Conservation (phyloP, 2,797 vertebrate species). For the Spea hammondii region DNA sequence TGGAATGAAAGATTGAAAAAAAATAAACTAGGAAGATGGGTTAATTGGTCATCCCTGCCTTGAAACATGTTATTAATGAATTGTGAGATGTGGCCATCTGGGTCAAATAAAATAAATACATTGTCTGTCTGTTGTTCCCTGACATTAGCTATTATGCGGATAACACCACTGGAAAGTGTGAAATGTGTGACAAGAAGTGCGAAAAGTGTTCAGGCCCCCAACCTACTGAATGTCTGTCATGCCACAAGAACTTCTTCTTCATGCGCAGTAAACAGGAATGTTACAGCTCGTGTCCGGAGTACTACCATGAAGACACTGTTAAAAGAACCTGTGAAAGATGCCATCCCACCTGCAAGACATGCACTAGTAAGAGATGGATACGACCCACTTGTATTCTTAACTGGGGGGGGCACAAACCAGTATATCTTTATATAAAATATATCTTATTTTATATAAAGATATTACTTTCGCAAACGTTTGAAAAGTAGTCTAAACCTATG, state of each 20-base stretch:
- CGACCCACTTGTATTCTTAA: background rate
- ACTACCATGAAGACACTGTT: conserved; percentile 67
- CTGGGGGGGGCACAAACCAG: too few relatives aligned
- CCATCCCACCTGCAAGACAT: conserved; percentile 79
- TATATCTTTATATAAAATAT: too few relatives aligned
- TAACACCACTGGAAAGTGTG: conserved; percentile 67
- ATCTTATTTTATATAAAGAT: too few relatives aligned
- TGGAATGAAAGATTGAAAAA: too few relatives aligned
- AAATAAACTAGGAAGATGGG: too few relatives aligned
- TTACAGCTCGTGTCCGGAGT: conserved; percentile 73
- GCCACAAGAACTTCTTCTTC: conserved; percentile 72
- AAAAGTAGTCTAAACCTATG: too few relatives aligned
- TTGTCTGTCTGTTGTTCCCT: background rate
- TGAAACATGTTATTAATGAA: too few relatives aligned
- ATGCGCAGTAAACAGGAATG: conserved; percentile 74
- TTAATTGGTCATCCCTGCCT: too few relatives aligned
- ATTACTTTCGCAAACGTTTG: too few relatives aligned
- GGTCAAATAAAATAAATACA: too few relatives aligned
- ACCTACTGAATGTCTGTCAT: conserved; percentile 76
- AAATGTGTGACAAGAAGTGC: conserved; percentile 81
- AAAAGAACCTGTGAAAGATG: conserved; percentile 78
- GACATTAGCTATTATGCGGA: conserved; percentile 67
- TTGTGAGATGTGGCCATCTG: too few relatives aligned
- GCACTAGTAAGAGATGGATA: conserved; percentile 72
- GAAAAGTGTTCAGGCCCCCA: conserved; percentile 70